Base-by-base conservation (phyloP, 2,797 vertebrate genomes). In the Strix occidentalis region DNA sequence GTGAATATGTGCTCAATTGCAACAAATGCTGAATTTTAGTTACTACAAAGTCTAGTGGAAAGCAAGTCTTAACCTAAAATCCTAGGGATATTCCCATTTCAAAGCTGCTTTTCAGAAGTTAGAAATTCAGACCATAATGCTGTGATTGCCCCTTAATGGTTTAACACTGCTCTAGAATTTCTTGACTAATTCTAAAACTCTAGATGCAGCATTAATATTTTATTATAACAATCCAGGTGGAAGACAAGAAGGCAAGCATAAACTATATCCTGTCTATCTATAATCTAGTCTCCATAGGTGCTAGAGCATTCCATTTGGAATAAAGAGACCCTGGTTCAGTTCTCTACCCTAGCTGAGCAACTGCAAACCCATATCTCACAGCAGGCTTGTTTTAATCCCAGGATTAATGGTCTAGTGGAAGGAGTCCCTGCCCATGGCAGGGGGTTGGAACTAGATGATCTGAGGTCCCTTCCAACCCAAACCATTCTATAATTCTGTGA, bases 1-100 rank as follows among this genome's bases (percentile, higher is more conserved):
- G 2, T n/a, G 24, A 86, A 60, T 7, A 18, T 0, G 0, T 29
- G 21, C 28, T 74, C 39, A 20, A 8, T 20, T 29, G 31, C 24
- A 57, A 69, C 8, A 54, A 39, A 46, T 10, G 10, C 29, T 72
- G 16, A 87, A 54, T 29, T 28, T 57, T 41, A 28, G 56, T 48
- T 26, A 31, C 41, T 19, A 54, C 20, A 61, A 77, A 63, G 74
- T 23, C 35, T 51, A 21, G 21, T 20, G 21, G n/a, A 80, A 93
- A 66, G 11, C 2, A 58, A 46, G 33, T 10, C 13, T 41, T 60
- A 83, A 56, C 11, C 12, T 19, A 46, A 43, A 24, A 64, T 54
- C 56, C 28, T 23, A 77, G 6, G 12, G 63, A 39, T 7, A 14
- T 13, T 80, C 31, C 37, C 2, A 9, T 39, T 50, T 64, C 45